phyloP scores from a whole-genome alignment of 2,113 vertebrate species.

The Aegotheles bennettii region DNA sequence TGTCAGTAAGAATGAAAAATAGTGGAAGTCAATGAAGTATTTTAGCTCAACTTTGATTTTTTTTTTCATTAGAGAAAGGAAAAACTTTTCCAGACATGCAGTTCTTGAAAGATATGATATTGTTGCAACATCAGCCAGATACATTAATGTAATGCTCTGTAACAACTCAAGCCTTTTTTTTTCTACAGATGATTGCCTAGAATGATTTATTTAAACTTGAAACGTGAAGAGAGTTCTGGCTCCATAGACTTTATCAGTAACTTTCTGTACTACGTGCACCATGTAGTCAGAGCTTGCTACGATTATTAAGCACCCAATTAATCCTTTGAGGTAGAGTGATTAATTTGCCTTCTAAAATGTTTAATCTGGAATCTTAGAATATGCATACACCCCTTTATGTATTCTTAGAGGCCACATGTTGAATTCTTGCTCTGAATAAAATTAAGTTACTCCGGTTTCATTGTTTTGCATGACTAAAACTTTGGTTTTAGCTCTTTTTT shows the following conservation, averaged over 20 bases:
- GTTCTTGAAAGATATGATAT: constrained; percentile 16
- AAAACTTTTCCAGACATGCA: constrained; percentile 25
- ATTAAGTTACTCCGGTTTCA: neutral
- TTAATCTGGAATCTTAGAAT: constrained; percentile 18
- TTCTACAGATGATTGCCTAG: neutral
- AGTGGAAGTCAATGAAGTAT: neutral
- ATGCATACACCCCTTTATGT: neutral
- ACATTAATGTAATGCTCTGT: neutral
- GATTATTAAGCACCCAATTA: constrained; percentile 30
- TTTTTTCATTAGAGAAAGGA: neutral
- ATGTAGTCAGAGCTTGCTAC: neutral
- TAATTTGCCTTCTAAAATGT: constrained; percentile 35
- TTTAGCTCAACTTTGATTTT: neutral
- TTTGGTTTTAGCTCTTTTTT: neutral
- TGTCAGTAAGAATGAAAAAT: constrained; percentile 4
- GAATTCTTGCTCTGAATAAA: neutral
- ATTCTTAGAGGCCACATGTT: neutral
- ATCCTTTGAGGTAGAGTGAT: neutral
- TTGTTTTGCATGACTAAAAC: neutral
- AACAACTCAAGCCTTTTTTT: neutral
- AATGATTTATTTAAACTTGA: constrained; percentile 55
- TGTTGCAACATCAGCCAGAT: neutral
- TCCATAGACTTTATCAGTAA: neutral
- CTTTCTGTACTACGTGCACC: neutral
- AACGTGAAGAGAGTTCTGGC: constrained; percentile 21